Base-by-base conservation (phyloP, 2,888 invertebrate species). In the Camptogramma bilineatum region DNA sequence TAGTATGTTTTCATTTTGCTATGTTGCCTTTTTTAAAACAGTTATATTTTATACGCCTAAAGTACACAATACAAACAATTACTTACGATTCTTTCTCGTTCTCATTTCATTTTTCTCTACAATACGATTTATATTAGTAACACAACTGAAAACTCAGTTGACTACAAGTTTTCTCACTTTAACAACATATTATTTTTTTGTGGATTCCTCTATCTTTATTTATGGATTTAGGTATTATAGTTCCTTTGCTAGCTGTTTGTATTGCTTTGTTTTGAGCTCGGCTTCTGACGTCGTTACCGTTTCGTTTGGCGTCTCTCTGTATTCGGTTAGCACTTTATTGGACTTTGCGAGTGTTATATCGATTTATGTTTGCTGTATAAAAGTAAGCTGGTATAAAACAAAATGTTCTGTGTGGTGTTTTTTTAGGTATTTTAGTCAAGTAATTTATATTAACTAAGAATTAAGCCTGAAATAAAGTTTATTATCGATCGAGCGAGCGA, bases 201-300 rank as follows among this genome's bases (percentile, higher is more conserved):
- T 10, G 34, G 10, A 39, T 13, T 39, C 3, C 13, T 13, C 3
- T 4, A 13, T 31, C 31, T 31, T 39, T 8, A 28, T 5, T 39
- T 52, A 60, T 42, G 52, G 50, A 58, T 68, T 68, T 68, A 68
- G 17, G 65, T 57, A 65, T 66, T 58, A 21, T 62, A 54, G 47
- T 58, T 2, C 18, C 19, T 52, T 46, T 39, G 39, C 62, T 56
- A 50, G 60, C 68, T 52, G 69, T 69, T 71, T 68, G 71, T 73
- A 73, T 73, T 71, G 72, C 72, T 73, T 71, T 73, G 72, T 73
- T 73, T 73, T 71, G 72, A 69, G 71, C 66, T 62, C 64, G 69
- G 71, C 69, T 73, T 69, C 62, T 66, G 72, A 73, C 55, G 72
- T 73, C 72, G 69, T 73, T 73, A 73, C 71, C 66, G 68, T 73